Base-by-base conservation (phyloP, 2,797 vertebrate genomes). In the Anguilla anguilla region DNA sequence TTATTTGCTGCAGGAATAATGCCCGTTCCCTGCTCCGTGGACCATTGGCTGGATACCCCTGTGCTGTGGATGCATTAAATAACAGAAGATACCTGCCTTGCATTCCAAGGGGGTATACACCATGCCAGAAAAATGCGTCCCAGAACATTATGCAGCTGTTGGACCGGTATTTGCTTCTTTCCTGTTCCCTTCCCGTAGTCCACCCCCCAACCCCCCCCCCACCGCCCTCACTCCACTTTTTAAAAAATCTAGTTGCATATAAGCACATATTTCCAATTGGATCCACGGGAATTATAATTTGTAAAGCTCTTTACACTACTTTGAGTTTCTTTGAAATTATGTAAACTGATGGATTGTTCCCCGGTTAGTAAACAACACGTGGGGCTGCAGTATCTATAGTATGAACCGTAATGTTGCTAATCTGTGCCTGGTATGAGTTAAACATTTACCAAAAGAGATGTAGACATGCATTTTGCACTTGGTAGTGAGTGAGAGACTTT, bases 351-450 rank as follows among this genome's bases (percentile, higher is more conserved):
- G 67, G n/a, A 19, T 79, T 15, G 43, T 77, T 79, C 17, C 15
- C 17, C 25, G 43, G 77, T 81, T 81, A 25, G 43, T 49, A 81
- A 43, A 49, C 72, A 46, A 49, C 77, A 46, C 17, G 22, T 22
- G 11, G 35, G 72, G 13, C 72, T 39, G 31, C 35, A 35, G 31
- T 39, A 15, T n/a, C 35, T 46, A 19, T 46, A 72, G 31, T 22
- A 46, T 28, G 19, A 79, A 35, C 74, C 15, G 74, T 7, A 22
- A 43, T 39, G 19, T 35, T 79, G 31, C 5, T 35, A 77, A 35
- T 46, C 15, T 69, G n/a, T 10, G 28, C 69, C 28, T 31, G 2
- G 28, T 9, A 35, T 79, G 74, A 88, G 91, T 90, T 92, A 91
- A 86, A 85, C 82, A 17, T 61, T 31, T 51, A 61, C 61, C 53